A percentile compares a stretch with the other conserved stretches of the same genome.
Evolutionary conservation across 2,888 invertebrate genomes (phyloP).

Genomic region (Conomelus anceps): DNA sequence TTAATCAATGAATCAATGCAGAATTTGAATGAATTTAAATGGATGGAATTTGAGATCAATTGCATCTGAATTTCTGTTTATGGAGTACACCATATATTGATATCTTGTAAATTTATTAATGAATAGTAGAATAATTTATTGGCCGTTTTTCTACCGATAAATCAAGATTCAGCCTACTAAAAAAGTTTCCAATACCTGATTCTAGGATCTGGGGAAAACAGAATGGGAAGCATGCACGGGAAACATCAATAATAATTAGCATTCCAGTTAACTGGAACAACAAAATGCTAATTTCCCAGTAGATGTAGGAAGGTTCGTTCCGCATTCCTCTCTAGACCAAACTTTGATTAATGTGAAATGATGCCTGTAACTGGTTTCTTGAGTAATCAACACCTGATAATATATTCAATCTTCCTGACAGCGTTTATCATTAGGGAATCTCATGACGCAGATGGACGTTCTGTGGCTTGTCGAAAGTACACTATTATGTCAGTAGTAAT

Average conservation of each 20-base stretch:
- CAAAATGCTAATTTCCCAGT: neutral
- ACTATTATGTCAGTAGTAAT: neutral
- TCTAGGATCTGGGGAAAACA: neutral
- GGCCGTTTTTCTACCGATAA: neutral
- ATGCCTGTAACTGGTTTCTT: neutral
- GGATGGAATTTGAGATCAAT: too few species aligned
- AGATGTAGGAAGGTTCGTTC: neutral
- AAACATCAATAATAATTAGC: neutral
- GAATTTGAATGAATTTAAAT: too few species aligned
- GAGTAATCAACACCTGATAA: neutral
- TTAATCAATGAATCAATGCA: too few species aligned
- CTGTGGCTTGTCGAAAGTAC: neutral
- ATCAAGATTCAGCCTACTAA: neutral
- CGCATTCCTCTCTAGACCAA: neutral
- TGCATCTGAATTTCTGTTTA: too few species aligned
- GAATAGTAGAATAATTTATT: too few species aligned
- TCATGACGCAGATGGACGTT: neutral
- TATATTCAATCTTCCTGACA: neutral
- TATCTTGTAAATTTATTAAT: neutral
- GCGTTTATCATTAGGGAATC: neutral
- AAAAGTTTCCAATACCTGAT: neutral
- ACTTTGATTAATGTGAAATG: neutral
- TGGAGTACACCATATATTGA: too few species aligned
- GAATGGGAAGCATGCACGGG: neutral
- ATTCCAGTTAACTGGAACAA: neutral